phyloP scores from a whole-genome alignment of 2,113 vertebrate genomes.

The Xiphophorus hellerii region DNA sequence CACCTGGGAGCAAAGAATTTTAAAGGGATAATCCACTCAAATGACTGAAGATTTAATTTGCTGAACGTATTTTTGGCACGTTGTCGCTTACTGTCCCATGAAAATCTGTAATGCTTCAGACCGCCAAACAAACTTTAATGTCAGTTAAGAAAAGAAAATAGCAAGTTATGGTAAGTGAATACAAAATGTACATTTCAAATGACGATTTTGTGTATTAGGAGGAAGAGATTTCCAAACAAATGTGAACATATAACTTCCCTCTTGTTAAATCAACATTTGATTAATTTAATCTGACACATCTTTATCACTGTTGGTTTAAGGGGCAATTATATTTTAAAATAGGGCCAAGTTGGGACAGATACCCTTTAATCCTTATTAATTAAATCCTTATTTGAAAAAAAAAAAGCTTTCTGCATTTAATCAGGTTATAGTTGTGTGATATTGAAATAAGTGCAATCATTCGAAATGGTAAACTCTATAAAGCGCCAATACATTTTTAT shows the following conservation, averaged over 20 bases:
- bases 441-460: too few relatives aligned
- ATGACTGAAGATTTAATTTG: background rate
- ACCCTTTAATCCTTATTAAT: background rate
- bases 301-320: too few relatives aligned
- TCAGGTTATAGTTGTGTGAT: background rate
- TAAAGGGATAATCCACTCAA: background rate
- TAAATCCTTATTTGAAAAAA: background rate
- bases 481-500: too few relatives aligned
- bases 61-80: background rate
- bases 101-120: background rate
- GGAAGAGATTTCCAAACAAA: background rate
- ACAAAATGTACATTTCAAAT: too few relatives aligned
- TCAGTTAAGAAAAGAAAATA: too few relatives aligned
- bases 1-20: slow-evolving; percentile 63
- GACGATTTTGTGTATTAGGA: background rate
- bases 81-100: background rate
- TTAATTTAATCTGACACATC: too few relatives aligned
- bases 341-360: too few relatives aligned
- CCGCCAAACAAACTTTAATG: background rate
- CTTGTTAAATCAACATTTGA: background rate
- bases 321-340: too few relatives aligned
- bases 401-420: background rate
- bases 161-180: too few relatives aligned
- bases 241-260: background rate
- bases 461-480: too few relatives aligned